These are phyloP conservation scores for Chironomus tepperi DNA, from an alignment of 1,140 invertebrate species.

Conservation along the genomic window DNA sequence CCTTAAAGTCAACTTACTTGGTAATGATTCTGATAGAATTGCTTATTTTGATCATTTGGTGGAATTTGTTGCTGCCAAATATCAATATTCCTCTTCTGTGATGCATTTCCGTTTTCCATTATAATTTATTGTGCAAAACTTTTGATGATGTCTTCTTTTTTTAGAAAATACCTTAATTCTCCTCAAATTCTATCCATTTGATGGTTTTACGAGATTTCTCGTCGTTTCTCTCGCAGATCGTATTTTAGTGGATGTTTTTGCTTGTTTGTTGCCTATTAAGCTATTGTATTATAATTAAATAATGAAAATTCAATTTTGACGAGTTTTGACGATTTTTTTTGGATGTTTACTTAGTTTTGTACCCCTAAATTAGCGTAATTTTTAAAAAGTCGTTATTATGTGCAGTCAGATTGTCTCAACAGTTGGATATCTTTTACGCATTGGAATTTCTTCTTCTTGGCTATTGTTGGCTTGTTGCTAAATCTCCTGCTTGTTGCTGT, in stretches of 20 bases:
- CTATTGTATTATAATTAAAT: no score
- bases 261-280: no score
- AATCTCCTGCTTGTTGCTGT: no score
- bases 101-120: neutral
- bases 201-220: neutral
- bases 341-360: no score
- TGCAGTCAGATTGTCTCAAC: no score
- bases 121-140: neutral
- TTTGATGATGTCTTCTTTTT: constrained; percentile 6
- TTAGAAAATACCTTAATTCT: neutral
- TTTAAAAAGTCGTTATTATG: no score
- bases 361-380: no score
- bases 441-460: no score
- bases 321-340: no score
- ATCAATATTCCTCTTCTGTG: neutral
- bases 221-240: neutral
- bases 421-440: no score
- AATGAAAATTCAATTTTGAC: no score
- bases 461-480: no score
- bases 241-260: neutral
- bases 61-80: neutral
- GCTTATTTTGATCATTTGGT: neutral
- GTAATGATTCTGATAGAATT: neutral
- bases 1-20: neutral
- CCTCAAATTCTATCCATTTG: neutral